Conservation (phyloP, 1,140 invertebrate genomes). For the Metopolophium dirhodum region DNA sequence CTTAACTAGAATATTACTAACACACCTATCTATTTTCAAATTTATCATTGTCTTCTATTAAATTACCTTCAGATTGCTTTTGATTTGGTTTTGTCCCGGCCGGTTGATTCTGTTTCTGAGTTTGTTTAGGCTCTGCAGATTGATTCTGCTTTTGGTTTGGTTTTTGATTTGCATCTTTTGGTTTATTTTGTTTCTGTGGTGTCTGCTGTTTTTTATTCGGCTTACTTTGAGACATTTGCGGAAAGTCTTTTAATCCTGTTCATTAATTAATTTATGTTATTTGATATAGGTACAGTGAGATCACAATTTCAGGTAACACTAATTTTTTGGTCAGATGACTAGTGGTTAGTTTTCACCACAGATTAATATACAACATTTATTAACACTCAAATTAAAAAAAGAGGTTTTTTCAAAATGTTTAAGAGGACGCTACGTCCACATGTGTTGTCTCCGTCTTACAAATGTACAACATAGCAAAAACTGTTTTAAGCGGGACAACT, state of each 20-base stretch:
- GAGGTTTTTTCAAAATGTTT: too few species aligned
- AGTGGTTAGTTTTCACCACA: too few species aligned
- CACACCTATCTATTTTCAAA: too few species aligned
- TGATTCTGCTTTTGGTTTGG: background rate
- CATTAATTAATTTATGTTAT: background rate
- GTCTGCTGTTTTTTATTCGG: background rate
- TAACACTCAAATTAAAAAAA: too few species aligned
- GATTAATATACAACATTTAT: too few species aligned
- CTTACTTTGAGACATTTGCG: background rate
- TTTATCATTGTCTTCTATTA: background rate
- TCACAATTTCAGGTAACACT: too few species aligned
- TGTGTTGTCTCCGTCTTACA: too few species aligned
- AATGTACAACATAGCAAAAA: too few species aligned
- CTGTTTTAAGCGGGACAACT: too few species aligned
- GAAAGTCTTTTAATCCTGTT: background rate
- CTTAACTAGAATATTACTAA: background rate
- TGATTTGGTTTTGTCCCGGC: background rate
- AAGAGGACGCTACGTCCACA: too few species aligned
- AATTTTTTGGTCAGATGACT: too few species aligned
- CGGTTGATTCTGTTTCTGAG: background rate
- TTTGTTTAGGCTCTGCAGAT: background rate
- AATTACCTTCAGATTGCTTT: constrained; percentile 6
- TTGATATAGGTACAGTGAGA: background rate
- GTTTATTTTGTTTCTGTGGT: background rate
- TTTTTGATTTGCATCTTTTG: background rate